These are phyloP conservation scores for Myotis vivesi DNA, from an alignment of 2,797 vertebrate species.

Conservation along the genomic window DNA sequence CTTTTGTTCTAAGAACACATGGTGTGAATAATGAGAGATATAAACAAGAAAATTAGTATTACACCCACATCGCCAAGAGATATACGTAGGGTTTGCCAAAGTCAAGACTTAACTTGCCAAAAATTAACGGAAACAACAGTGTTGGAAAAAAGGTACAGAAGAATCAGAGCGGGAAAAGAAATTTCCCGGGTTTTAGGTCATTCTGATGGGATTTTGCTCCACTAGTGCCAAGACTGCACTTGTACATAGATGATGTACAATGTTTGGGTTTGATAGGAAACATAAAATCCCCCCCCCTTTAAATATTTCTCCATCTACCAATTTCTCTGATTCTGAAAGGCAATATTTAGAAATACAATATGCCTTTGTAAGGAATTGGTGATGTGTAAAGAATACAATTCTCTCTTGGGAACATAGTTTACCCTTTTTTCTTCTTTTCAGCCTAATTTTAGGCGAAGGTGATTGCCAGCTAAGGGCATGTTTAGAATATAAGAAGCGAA, in stretches of 20 bases:
- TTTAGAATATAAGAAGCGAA: neutral
- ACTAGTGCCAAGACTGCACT: neutral
- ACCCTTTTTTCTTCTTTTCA: neutral
- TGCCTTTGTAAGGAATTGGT: neutral
- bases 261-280: neutral
- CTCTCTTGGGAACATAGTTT: slow-evolving; percentile 1
- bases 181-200: neutral
- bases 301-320: neutral
- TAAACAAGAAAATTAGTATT: slow-evolving; percentile 59
- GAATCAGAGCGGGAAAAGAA: neutral
- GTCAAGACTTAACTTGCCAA: slow-evolving; percentile 29
- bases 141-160: slow-evolving; percentile 40
- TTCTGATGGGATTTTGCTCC: neutral
- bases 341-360: neutral
- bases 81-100: slow-evolving; percentile 30
- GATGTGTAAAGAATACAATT: neutral
- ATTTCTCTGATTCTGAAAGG: neutral
- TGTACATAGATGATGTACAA: neutral
- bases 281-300: neutral
- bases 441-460: slow-evolving; percentile 3
- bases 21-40: slow-evolving; percentile 59
- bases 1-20: slow-evolving; percentile 71
- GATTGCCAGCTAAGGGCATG: neutral
- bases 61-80: slow-evolving; percentile 39
- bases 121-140: slow-evolving; percentile 44